These are phyloP conservation scores for Spinus olivaceus DNA, from an alignment of 2,797 vertebrate genomes.

Conservation along the genomic window DNA sequence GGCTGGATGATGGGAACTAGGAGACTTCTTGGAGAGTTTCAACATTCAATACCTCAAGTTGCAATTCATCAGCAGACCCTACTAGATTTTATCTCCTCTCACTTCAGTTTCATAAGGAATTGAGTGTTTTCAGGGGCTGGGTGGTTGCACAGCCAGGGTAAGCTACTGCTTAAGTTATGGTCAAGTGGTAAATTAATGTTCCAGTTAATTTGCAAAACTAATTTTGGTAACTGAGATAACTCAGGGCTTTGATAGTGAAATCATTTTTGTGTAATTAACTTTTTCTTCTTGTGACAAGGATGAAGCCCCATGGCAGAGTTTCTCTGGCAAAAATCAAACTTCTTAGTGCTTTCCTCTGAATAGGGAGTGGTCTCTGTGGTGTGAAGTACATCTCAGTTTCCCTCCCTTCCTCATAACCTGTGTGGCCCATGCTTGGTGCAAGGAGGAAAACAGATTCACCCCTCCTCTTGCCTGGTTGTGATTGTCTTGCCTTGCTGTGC, in stretches of 20 bases:
- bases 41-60: background rate
- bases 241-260: background rate
- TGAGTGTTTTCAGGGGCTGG: background rate
- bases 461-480: background rate
- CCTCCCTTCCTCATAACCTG: rapidly evolving
- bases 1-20: background rate
- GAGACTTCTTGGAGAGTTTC: background rate
- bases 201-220: background rate
- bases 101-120: background rate
- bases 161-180: background rate
- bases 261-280: rapidly evolving
- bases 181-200: background rate
- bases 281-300: background rate
- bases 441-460: background rate
- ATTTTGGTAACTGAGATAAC: background rate
- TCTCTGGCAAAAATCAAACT: background rate
- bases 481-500: background rate
- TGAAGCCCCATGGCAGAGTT: background rate
- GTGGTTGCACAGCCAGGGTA: background rate
- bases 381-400: background rate
- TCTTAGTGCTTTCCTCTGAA: background rate
- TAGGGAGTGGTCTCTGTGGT: background rate
- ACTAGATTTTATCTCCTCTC: background rate
- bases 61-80: background rate
- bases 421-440: background rate